A percentile compares a stretch with the other conserved stretches of the same genome.
Evolutionary conservation across 64 coral and sea anemone genomes (phyloP).

Genomic region (Pocillopora verrucosa): DNA sequence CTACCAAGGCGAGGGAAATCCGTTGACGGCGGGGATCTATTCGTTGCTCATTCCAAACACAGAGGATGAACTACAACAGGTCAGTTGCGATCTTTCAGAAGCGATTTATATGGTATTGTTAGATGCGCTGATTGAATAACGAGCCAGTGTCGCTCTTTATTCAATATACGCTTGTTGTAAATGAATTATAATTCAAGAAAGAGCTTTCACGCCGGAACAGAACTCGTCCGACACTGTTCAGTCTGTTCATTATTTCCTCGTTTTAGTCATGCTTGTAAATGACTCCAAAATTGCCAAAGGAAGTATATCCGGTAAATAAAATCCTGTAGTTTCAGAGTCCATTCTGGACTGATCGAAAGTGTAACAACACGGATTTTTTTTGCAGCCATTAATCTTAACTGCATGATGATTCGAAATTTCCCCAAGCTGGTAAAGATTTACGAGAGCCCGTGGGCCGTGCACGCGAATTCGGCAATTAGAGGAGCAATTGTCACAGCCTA

Average conservation of each 20-base stretch:
- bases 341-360: not conserved
- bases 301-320: constrained; percentile 3
- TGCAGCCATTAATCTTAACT: not conserved
- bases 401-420: not conserved
- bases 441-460: not conserved
- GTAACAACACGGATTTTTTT: not conserved
- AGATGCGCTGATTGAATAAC: not conserved
- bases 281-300: not conserved
- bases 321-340: not conserved
- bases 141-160: too few relatives aligned
- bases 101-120: not conserved
- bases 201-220: not conserved
- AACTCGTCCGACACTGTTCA: not conserved
- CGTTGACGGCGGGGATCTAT: constrained; percentile 58
- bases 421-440: not conserved
- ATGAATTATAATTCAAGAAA: not conserved
- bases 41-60: constrained; percentile 53
- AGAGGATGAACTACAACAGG: constrained; percentile 67
- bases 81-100: not conserved
- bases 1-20: constrained; percentile 45
- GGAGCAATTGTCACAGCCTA: not conserved
- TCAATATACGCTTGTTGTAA: not conserved
- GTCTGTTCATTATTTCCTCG: not conserved
- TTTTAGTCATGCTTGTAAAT: not conserved
- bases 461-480: not conserved